Percentiles rank a stretch among this genome's conserved stretches.
These are phyloP conservation scores for Sebastes elongatus DNA, from an alignment of 2,797 vertebrate genomes.

Conservation along the genomic window DNA sequence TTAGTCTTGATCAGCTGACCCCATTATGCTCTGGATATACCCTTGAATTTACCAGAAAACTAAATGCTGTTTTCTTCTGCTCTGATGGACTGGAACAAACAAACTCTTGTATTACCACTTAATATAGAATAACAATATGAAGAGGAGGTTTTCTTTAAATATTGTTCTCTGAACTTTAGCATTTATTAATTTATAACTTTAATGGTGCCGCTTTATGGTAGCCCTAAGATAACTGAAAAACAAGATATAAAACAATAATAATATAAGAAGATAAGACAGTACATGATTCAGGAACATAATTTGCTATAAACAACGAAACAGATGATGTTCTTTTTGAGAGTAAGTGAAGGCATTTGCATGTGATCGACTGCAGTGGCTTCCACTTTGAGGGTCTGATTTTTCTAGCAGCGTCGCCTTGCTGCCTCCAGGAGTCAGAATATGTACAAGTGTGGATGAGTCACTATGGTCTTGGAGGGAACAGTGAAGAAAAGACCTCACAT, in stretches of 20 bases:
- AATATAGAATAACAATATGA: neutral
- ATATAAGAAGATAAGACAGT: neutral
- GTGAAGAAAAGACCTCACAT: conserved; percentile 63
- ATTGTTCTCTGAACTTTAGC: neutral
- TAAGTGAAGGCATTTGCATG: neutral
- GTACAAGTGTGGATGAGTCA: conserved; percentile 61
- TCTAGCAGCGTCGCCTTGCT: neutral
- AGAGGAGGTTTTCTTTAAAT: too few relatives aligned
- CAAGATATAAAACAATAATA: neutral
- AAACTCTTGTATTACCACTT: neutral
- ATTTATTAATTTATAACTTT: neutral
- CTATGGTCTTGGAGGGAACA: conserved; percentile 52
- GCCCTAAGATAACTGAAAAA: neutral
- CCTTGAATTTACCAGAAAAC: neutral
- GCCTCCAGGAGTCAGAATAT: conserved; percentile 50
- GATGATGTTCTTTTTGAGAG: neutral
- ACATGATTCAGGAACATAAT: neutral
- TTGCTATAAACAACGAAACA: neutral
- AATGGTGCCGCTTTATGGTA: neutral
- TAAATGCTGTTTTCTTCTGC: neutral
- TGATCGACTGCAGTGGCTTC: neutral
- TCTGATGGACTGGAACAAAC: neutral
- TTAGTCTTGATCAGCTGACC: neutral
- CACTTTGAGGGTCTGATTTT: conserved; percentile 5
- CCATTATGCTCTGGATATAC: neutral